These are phyloP conservation scores for cattle (Bos taurus) DNA, from an alignment of 2,113 vertebrate genomes.

Conservation along the genomic window ARS-UCD2.0 NC_037332.1:61545001-61545500, in stretches of 20 bases:
- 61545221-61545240: not conserved
- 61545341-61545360: not conserved
- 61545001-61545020: not conserved
- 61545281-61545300: not conserved
- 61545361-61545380: not conserved
- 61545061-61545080: not conserved
- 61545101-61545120: not conserved
- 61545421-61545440: not conserved
- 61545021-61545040: not conserved
- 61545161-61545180: not conserved
- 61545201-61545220: not conserved
- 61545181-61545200: not conserved
- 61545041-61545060: not conserved
- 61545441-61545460: not conserved
- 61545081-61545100: not conserved
- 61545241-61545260: not conserved
- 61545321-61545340: not conserved
- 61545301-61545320: not conserved
- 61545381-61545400: not conserved
- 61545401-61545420: not conserved
- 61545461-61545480: not conserved
- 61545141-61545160: not conserved
- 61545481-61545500: not conserved
- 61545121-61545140: not conserved
- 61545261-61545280: not conserved